Percentiles rank a stretch among this genome's conserved stretches.
These are phyloP conservation scores for Mylabris phalerata DNA, from an alignment of 1,140 invertebrate genomes.

Conservation along the genomic window DNA sequence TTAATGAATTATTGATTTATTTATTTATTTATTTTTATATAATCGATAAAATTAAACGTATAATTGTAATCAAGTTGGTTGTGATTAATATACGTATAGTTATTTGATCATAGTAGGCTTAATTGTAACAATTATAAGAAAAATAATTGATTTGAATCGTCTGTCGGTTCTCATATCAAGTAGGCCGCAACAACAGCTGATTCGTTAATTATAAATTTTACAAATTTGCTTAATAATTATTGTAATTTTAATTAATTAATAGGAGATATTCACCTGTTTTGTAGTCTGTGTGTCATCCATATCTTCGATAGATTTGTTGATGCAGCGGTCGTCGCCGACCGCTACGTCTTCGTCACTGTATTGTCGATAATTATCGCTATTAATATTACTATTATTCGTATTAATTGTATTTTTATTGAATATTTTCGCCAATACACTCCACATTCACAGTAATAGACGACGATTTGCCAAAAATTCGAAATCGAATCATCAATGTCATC, in stretches of 20 bases:
- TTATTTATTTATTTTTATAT: too few relatives aligned
- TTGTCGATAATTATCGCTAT: conserved; percentile 5
- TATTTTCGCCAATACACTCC: conserved; percentile 28
- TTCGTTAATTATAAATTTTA: not conserved
- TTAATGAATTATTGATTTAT: too few relatives aligned
- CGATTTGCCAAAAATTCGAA: conserved; percentile 8
- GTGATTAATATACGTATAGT: too few relatives aligned
- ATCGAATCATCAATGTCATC: conserved; percentile 26
- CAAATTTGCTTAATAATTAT: not conserved
- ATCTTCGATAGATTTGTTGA: conserved; percentile 12
- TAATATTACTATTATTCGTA: not conserved
- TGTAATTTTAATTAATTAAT: too few relatives aligned
- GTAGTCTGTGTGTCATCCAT: conserved; percentile 23
- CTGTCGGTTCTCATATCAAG: not conserved
- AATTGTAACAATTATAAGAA: not conserved
- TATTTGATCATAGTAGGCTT: too few relatives aligned
- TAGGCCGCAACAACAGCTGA: not conserved
- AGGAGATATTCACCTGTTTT: conserved; percentile 24
- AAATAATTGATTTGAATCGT: not conserved
- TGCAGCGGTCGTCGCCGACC: conserved; percentile 4
- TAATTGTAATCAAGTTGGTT: not conserved
- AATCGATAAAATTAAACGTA: not conserved
- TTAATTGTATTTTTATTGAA: conserved; percentile 19
- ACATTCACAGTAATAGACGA: conserved; percentile 21
- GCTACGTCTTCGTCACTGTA: conserved; percentile 6